Evolutionary conservation across 1,140 invertebrate species (phyloP).

Genomic region (Aporrectodea caliginosa): DNA sequence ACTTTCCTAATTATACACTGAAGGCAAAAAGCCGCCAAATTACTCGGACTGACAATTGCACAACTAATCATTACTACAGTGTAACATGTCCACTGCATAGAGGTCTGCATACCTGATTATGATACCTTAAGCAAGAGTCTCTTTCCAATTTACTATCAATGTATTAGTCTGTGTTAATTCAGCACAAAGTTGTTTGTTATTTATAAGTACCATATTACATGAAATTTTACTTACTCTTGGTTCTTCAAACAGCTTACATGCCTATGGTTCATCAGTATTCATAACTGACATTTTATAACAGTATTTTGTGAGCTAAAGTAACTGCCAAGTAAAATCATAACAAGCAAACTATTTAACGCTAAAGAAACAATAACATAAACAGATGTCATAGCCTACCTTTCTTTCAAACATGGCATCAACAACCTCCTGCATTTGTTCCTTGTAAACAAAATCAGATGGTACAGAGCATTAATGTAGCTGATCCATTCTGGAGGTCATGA

Average conservation of each 20-base stretch:
- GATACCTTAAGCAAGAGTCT: no score
- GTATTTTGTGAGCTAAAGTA: background rate
- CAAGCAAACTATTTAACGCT: background rate
- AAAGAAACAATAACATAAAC: background rate
- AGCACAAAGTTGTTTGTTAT: no score
- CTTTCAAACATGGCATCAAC: conserved; percentile 97
- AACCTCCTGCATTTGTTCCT: conserved; percentile 74
- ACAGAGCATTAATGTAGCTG: background rate
- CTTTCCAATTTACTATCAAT: no score
- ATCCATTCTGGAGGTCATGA: background rate
- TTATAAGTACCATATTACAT: no score
- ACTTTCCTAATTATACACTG: no score
- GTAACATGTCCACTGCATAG: no score
- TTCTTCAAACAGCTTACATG: background rate
- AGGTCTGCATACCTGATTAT: no score
- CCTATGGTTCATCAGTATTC: background rate
- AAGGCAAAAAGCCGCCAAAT: no score
- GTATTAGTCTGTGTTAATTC: no score
- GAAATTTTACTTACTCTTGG: no score
- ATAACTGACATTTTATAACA: background rate
- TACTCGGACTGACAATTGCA: no score
- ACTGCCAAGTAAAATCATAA: background rate
- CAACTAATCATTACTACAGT: no score
- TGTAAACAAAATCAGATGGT: background rate
- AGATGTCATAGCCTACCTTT: conserved; percentile 53